Evolutionary conservation across 2,113 vertebrate species (phyloP), one percentile per base, ranked within the genome.

Genomic region (Macrotis lagotis): DNA sequence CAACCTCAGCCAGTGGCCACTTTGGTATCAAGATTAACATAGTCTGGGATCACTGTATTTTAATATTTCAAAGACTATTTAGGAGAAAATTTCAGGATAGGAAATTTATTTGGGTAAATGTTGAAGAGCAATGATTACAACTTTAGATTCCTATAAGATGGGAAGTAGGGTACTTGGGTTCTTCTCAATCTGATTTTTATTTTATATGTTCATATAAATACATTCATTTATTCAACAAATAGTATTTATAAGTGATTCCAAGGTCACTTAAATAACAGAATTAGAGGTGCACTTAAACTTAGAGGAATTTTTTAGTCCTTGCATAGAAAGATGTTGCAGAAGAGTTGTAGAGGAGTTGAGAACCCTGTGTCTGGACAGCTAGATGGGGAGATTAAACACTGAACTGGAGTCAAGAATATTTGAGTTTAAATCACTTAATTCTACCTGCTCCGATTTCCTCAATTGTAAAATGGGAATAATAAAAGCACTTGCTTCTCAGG

Each of bases 41-140:
- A 44, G 37, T 16, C n/a, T 22, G 22, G 31, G 19, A 52, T 52
- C 50, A 93, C 0, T 25, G 59, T 91, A 90, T 92, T 94, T 94
- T 92, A 95, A 48, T 92, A 91, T 92, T 94, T 92, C 53, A 88
- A 93, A 91, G 91, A 83, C 89, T 53, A 66, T 25, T 48, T 1
- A 16, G 44, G 31, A 8, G 48, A 90, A 66, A 94, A 44, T 37
- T 92, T 47, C n/a, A 31, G 28, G 48, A 55, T 2, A 37, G 0
- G 0, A 8, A 26, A 11, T 50, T 3, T 24, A 51, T 11, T 83
- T 31, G 37, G 74, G 47, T 11, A 28, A 19, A 1, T 9, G 6
- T n/a, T 25, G 55, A 9, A 22, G 59, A 92, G 66, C 48, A 50
- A 90, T 44, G 26, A 14, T 24, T 14, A 89, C 28, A 1, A 3